A percentile compares a stretch with the other conserved stretches of the same genome.
Evolutionary conservation across 2,797 vertebrate genomes (phyloP).

Genomic region (Craterocephalus amniculus): DNA sequence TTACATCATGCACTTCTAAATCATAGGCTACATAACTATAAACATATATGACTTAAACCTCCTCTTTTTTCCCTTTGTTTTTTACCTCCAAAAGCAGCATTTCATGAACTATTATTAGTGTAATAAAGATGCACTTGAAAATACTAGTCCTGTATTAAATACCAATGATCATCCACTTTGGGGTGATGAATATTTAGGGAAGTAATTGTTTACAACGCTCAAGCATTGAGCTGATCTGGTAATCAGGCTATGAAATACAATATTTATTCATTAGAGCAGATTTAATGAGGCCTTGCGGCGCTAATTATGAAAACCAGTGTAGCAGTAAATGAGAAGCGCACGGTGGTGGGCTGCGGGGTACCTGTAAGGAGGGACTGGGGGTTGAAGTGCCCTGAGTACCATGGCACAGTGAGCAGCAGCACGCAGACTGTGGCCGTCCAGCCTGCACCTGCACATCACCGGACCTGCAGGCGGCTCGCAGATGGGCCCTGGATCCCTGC

Average conservation of each 20-base stretch:
- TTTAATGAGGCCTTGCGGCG: slow-evolving; percentile 99
- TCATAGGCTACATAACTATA: slow-evolving; percentile 3
- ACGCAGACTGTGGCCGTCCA: slow-evolving; percentile 79
- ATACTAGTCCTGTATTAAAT: slow-evolving; percentile 87
- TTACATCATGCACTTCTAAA: neutral
- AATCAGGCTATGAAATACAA: slow-evolving; percentile 99
- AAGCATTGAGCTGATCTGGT: slow-evolving; percentile 99
- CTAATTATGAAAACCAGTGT: slow-evolving; percentile 99
- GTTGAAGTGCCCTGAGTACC: slow-evolving; percentile 90
- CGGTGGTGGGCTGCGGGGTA: slow-evolving; percentile 92
- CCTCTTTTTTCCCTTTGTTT: slow-evolving; percentile 3
- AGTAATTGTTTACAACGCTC: slow-evolving; percentile 99
- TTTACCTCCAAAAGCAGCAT: slow-evolving; percentile 65
- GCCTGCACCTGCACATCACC: slow-evolving; percentile 81
- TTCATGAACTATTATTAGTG: slow-evolving; percentile 86
- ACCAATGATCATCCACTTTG: slow-evolving; percentile 93
- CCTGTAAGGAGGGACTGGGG: slow-evolving; percentile 95
- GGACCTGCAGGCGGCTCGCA: slow-evolving; percentile 74
- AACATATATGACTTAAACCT: slow-evolving; percentile 24
- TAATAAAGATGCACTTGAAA: slow-evolving; percentile 90
- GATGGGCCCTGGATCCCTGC: slow-evolving; percentile 57
- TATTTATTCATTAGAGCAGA: slow-evolving; percentile 99
- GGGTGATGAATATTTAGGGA: slow-evolving; percentile 97
- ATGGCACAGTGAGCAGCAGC: slow-evolving; percentile 83
- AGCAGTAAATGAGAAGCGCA: slow-evolving; percentile 99